These are phyloP conservation scores for Theonella swinhoei DNA, from an alignment of 37 sponge, comb jelly and placozoan species.

Conservation along the genomic window DNA sequence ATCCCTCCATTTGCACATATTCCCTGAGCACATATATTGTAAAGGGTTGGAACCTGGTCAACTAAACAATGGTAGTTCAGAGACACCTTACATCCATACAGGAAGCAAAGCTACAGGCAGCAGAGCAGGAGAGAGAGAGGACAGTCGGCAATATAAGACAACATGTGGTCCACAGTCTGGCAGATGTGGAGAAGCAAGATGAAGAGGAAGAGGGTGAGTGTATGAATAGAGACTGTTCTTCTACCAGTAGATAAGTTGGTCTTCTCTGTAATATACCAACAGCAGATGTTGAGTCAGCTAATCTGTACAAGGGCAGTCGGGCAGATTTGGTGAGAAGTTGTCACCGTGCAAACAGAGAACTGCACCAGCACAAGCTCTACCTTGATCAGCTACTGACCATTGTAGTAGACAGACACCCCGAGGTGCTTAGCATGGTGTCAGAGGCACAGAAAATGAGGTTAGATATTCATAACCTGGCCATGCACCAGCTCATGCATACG, in stretches of 20 bases:
- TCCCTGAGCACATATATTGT: neutral
- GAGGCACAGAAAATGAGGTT: slow-evolving; percentile 56
- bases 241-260: neutral
- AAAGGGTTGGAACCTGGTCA: neutral
- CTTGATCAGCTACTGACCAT: slow-evolving; percentile 71
- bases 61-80: too few relatives aligned
- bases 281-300: neutral
- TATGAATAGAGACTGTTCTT: neutral
- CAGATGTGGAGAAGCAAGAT: neutral
- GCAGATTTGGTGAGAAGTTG: slow-evolving; percentile 49
- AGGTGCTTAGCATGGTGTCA: slow-evolving; percentile 57
- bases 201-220: neutral
- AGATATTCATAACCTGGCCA: too few relatives aligned
- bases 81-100: too few relatives aligned
- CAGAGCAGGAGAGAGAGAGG: slow-evolving; percentile 27
- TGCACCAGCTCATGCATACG: too few relatives aligned
- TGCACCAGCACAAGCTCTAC: slow-evolving; percentile 55
- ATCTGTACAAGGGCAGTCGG: slow-evolving; percentile 6
- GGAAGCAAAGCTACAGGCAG: slow-evolving; percentile 32
- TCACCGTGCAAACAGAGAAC: slow-evolving; percentile 29
- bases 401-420: slow-evolving; percentile 67
- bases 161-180: neutral
- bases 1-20: neutral
- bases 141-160: slow-evolving; percentile 11
- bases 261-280: neutral